These are phyloP conservation scores for Spodoptera exigua DNA, from an alignment of 2,888 invertebrate genomes.

Conservation along the genomic window DNA sequence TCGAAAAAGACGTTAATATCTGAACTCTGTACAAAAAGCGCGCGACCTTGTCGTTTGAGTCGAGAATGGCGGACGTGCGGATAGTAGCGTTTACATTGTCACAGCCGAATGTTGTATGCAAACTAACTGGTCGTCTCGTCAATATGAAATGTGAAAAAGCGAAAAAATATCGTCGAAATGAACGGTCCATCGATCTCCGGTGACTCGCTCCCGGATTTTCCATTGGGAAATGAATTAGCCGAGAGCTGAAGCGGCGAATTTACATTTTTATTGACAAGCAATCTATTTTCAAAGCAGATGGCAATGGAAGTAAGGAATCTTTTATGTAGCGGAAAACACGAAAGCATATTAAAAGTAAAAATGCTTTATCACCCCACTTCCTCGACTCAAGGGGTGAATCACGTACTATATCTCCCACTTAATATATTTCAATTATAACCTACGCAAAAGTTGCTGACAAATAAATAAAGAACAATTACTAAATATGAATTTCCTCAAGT, in stretches of 20 bases:
- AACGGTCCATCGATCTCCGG: slow-evolving; percentile 87
- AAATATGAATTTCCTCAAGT: too few species aligned
- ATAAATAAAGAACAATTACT: too few species aligned
- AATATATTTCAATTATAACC: too few species aligned
- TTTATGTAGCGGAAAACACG: slow-evolving; percentile 70
- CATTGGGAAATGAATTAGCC: slow-evolving; percentile 88
- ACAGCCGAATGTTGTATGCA: slow-evolving; percentile 69
- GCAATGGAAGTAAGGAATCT: slow-evolving; percentile 78
- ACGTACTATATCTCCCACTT: too few species aligned
- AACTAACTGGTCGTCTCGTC: slow-evolving; percentile 80
- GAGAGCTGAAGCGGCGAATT: slow-evolving; percentile 86
- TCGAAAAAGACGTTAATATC: slow-evolving; percentile 79
- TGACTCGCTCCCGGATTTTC: slow-evolving; percentile 87
- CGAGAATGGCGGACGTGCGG: slow-evolving; percentile 47
- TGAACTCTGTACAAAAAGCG: slow-evolving; percentile 76
- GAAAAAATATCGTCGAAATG: slow-evolving; percentile 79
- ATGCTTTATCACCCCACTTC: slow-evolving; percentile 33
- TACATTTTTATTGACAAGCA: slow-evolving; percentile 89
- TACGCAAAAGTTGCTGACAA: too few species aligned
- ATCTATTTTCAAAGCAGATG: slow-evolving; percentile 86
- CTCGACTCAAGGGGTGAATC: slow-evolving; percentile 5
- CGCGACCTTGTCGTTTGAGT: slow-evolving; percentile 68
- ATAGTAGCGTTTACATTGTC: slow-evolving; percentile 63
- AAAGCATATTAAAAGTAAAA: slow-evolving; percentile 56
- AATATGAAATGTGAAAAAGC: slow-evolving; percentile 77